These are phyloP conservation scores for Corythornis madagascariensis DNA, from an alignment of 2,113 vertebrate species.

Conservation along the genomic window DNA sequence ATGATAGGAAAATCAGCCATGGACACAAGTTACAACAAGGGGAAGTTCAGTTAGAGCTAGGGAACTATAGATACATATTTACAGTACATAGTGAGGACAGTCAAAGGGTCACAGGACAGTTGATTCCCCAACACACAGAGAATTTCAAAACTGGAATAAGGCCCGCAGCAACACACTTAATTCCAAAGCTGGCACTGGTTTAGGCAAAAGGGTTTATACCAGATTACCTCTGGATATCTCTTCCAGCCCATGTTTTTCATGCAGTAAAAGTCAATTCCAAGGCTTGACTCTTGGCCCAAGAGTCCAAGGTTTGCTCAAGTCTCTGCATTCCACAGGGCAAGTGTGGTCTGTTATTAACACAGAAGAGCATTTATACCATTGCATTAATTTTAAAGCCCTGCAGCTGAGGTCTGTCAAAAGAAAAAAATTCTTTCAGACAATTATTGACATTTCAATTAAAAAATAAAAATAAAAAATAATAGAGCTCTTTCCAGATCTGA, in stretches of 20 bases:
- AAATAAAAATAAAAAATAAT: background rate
- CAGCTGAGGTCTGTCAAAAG: background rate
- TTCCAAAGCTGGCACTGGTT: background rate
- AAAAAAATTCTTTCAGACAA: background rate
- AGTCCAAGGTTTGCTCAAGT: background rate
- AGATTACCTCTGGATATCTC: background rate
- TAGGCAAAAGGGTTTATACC: background rate
- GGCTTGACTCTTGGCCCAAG: background rate
- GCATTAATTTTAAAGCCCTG: background rate
- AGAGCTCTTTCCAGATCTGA: background rate
- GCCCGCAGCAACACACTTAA: background rate
- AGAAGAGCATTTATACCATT: background rate
- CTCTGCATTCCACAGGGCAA: background rate
- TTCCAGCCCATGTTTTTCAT: background rate
- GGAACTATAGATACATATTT: background rate
- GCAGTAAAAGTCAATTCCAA: background rate
- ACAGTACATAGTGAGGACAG: background rate
- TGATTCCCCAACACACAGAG: background rate
- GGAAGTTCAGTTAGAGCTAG: background rate
- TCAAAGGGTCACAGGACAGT: background rate
- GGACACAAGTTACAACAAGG: background rate
- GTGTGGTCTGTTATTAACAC: rapidly evolving
- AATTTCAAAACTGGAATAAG: background rate
- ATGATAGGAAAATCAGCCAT: background rate
- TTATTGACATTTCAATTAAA: background rate